phyloP scores from a whole-genome alignment of 2,888 invertebrate genomes.

The Epicampocera succincta region DNA sequence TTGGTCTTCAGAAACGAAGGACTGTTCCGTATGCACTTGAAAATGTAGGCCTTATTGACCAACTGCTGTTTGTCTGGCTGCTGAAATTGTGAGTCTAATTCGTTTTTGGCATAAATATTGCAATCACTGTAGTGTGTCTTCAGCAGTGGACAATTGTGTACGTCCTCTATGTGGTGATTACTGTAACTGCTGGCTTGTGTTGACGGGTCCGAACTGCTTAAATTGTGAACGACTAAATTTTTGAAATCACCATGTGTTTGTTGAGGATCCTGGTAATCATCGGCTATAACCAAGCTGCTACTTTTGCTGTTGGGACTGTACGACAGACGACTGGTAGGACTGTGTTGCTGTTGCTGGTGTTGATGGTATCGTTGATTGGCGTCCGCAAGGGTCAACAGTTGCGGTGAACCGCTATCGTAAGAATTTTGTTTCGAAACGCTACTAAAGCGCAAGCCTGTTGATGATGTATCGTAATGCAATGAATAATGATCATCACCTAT shows the following conservation, averaged over 20 bases:
- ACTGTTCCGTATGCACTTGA: slow-evolving; percentile 81
- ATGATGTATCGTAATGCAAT: slow-evolving; percentile 69
- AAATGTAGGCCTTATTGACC: slow-evolving; percentile 81
- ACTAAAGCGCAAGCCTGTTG: slow-evolving; percentile 74
- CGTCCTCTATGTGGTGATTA: slow-evolving; percentile 55
- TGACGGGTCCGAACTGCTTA: slow-evolving; percentile 76
- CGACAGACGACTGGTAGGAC: slow-evolving; percentile 72
- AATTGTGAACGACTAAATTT: slow-evolving; percentile 75
- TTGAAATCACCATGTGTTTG: slow-evolving; percentile 67
- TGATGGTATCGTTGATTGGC: slow-evolving; percentile 59
- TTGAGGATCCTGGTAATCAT: slow-evolving; percentile 64
- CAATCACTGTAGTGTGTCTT: slow-evolving; percentile 81
- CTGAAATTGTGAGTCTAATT: slow-evolving; percentile 75
- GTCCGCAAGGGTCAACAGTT: slow-evolving; percentile 68
- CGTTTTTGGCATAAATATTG: slow-evolving; percentile 77
- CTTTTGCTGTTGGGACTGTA: slow-evolving; percentile 67
- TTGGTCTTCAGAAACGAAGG: slow-evolving; percentile 80
- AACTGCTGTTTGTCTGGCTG: slow-evolving; percentile 78
- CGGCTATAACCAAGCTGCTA: slow-evolving; percentile 67
- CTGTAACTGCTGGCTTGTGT: slow-evolving; percentile 72
- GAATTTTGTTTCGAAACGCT: slow-evolving; percentile 78
- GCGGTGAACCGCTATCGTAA: slow-evolving; percentile 75
- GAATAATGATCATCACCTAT: slow-evolving; percentile 76
- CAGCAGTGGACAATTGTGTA: slow-evolving; percentile 72
- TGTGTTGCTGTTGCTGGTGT: slow-evolving; percentile 66